phyloP scores from a whole-genome alignment of 1,140 invertebrate genomes.

The Meloidogyne floridensis region DNA sequence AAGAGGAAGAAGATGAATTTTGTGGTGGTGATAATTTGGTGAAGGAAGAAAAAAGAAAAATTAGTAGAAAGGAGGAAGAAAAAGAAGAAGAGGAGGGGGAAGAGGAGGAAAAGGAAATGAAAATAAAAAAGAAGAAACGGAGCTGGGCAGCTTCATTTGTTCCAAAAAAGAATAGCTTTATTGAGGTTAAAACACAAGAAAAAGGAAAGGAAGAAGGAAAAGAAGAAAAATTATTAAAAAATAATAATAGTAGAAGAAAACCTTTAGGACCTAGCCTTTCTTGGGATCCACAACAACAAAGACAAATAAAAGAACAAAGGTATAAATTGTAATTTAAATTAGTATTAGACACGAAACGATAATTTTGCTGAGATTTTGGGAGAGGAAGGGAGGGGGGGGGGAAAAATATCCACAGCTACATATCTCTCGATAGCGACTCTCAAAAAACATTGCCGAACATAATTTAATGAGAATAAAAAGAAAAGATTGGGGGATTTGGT shows the following conservation, averaged over 20 bases:
- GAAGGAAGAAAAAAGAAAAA: neutral
- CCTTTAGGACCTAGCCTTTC: conserved; percentile 60
- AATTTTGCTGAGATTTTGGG: neutral
- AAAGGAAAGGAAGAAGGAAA: neutral
- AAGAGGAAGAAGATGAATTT: neutral
- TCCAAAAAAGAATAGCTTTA: conserved; percentile 22
- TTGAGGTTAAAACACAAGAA: neutral
- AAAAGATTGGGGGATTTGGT: neutral
- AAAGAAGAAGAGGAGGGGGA: neutral
- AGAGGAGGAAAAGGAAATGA: conserved; percentile 9
- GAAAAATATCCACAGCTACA: too few species aligned
- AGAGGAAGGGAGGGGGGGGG: neutral
- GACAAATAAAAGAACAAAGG: conserved; percentile 16
- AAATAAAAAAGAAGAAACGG: neutral
- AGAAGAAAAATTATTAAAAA: conserved; percentile 31
- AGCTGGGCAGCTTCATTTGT: neutral
- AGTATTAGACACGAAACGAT: neutral
- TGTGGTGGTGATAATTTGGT: neutral
- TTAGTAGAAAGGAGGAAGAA: neutral
- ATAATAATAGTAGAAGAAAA: conserved; percentile 44
- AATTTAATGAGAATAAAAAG: neutral
- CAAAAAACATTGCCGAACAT: too few species aligned
- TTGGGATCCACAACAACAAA: conserved; percentile 61
- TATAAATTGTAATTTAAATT: neutral
- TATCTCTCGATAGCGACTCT: too few species aligned